These are phyloP conservation scores for Calliphora vicina DNA, from an alignment of 1,140 invertebrate genomes.

Conservation along the genomic window DNA sequence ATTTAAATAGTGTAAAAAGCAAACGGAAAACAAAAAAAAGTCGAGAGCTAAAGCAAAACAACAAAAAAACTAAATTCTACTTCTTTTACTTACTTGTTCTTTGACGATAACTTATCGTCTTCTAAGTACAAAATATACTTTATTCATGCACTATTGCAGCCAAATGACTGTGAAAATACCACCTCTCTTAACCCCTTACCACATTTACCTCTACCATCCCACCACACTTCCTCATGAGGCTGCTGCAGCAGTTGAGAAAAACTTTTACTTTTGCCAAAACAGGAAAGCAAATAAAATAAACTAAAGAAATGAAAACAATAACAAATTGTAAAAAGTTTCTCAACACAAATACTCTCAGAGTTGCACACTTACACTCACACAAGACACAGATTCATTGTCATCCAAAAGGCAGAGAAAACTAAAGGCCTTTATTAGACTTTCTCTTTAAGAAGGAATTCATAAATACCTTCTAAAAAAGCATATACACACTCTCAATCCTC, in stretches of 20 bases:
- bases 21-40: background rate
- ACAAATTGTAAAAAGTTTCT: background rate
- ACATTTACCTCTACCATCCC: background rate
- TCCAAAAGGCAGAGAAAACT: too few relatives aligned
- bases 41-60: background rate
- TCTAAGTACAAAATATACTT: constrained; percentile 1
- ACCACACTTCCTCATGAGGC: too few relatives aligned
- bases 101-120: background rate
- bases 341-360: background rate
- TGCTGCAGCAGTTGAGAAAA: background rate
- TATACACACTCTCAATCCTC: too few relatives aligned
- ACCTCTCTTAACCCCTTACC: background rate
- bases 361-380: background rate
- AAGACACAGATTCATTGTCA: background rate
- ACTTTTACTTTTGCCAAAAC: constrained; percentile 1
- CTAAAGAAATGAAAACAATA: background rate
- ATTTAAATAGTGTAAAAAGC: background rate
- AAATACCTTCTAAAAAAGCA: too few relatives aligned
- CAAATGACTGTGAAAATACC: constrained; percentile 30
- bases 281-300: background rate
- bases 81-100: background rate
- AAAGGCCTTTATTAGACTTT: too few relatives aligned
- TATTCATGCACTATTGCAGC: constrained; percentile 22
- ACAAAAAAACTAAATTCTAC: background rate
- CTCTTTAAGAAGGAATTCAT: too few relatives aligned